Percentiles rank a stretch among this genome's conserved stretches.
Conservation (phyloP, 2,888 invertebrate genomes). For the Rhabditophanes sp. region DNA sequence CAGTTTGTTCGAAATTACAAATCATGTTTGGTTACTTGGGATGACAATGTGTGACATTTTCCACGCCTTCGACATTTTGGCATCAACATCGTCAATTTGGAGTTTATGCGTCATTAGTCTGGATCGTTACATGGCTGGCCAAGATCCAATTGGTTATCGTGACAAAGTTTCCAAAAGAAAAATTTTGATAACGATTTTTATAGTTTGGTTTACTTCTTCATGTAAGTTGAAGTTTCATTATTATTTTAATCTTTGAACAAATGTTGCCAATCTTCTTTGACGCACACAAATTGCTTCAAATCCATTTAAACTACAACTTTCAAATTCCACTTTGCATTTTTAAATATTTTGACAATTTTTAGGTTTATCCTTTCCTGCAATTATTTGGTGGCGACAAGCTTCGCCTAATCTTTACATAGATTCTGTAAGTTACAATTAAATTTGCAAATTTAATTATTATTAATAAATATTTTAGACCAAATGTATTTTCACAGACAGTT, state of each 20-base stretch:
- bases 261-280: constrained; percentile 4
- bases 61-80: constrained; percentile 86
- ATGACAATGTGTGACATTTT: constrained; percentile 91
- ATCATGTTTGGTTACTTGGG: constrained; percentile 47
- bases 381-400: constrained; percentile 54
- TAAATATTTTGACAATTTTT: constrained; percentile 4
- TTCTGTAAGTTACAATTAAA: constrained; percentile 9
- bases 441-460: constrained; percentile 3
- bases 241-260: constrained; percentile 3
- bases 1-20: constrained; percentile 39
- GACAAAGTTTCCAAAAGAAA: constrained; percentile 75
- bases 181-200: constrained; percentile 70
- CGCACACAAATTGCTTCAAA: too few species aligned
- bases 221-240: constrained; percentile 46
- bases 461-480: constrained; percentile 16
- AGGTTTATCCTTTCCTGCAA: constrained; percentile 85
- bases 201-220: constrained; percentile 88
- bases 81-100: constrained; percentile 87
- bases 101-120: constrained; percentile 72
- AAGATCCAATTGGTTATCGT: constrained; percentile 91
- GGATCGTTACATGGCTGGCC: constrained; percentile 80
- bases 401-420: constrained; percentile 39
- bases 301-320: too few species aligned
- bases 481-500: constrained; percentile 88
- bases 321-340: neutral